phyloP scores from a whole-genome alignment of 1,140 invertebrate genomes.

The Octopus sinensis region DNA sequence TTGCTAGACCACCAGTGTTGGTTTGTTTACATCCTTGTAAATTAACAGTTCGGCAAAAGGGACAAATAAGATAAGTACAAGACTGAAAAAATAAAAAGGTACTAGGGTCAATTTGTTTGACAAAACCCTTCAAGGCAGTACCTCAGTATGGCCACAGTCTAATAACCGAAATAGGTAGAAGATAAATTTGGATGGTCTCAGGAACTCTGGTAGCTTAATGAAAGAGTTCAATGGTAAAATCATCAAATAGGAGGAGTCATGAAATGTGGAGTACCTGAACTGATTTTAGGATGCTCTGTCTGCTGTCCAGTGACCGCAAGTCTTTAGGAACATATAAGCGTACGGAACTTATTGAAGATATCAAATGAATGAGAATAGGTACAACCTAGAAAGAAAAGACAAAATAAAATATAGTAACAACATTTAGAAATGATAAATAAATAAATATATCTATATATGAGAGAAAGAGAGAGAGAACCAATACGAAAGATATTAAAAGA shows the following conservation, averaged over 20 bases:
- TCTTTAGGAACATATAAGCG: constrained; percentile 88
- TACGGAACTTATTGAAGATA: constrained; percentile 77
- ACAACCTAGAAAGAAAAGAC: constrained; percentile 63
- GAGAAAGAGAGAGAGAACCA: constrained; percentile 79
- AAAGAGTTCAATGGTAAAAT: not conserved
- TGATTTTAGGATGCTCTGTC: constrained; percentile 80
- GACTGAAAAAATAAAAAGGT: too few species aligned
- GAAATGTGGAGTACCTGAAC: constrained; percentile 63
- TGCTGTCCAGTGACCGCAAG: constrained; percentile 76
- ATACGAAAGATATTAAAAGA: constrained; percentile 36
- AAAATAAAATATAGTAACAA: constrained; percentile 3
- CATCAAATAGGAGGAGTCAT: not conserved
- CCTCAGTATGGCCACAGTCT: too few species aligned
- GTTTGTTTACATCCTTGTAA: too few species aligned
- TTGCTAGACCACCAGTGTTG: too few species aligned
- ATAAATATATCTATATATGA: too few species aligned
- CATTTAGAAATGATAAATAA: too few species aligned
- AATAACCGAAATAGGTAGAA: too few species aligned
- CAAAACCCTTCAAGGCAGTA: too few species aligned
- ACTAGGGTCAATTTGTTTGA: too few species aligned
- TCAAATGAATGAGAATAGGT: constrained; percentile 76
- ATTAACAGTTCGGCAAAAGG: too few species aligned
- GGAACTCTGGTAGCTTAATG: not conserved
- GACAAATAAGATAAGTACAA: too few species aligned
- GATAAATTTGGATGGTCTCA: too few species aligned